Evolutionary conservation across 1,140 invertebrate species (phyloP).

Genomic region (Orchestia grillus): DNA sequence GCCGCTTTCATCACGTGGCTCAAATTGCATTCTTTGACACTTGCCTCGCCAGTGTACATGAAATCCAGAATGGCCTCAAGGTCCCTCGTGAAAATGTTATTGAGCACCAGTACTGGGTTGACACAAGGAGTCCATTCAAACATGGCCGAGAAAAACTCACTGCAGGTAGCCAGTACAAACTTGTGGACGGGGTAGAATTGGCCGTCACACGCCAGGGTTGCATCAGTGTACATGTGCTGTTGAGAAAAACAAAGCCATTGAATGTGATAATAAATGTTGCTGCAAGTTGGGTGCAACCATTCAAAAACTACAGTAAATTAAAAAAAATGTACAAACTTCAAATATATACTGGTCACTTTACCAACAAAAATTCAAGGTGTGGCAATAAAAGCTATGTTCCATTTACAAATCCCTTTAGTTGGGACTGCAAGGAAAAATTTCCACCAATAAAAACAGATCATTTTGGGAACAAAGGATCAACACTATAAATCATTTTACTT

Average conservation of each 20-base stretch:
- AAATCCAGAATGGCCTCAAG: constrained; percentile 65
- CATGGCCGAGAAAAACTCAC: constrained; percentile 65
- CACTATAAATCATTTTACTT: too few species aligned
- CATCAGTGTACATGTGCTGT: constrained; percentile 65
- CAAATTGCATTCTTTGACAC: constrained; percentile 62
- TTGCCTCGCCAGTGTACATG: constrained; percentile 66
- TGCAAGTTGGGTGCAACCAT: not conserved
- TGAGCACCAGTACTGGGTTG: constrained; percentile 66
- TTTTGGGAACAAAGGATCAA: too few species aligned
- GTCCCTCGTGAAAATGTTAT: constrained; percentile 63
- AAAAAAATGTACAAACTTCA: too few species aligned
- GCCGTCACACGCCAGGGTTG: constrained; percentile 67
- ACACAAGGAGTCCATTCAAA: constrained; percentile 68
- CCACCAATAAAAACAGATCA: too few species aligned
- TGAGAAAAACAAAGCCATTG: constrained; percentile 47
- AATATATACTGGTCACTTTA: too few species aligned
- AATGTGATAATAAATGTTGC: not conserved
- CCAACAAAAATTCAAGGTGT: too few species aligned
- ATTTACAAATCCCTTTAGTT: too few species aligned
- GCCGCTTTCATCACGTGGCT: constrained; percentile 62
- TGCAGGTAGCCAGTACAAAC: constrained; percentile 67
- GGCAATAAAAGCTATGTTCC: too few species aligned
- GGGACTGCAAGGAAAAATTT: too few species aligned
- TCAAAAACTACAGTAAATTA: not conserved
- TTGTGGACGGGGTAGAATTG: constrained; percentile 66